Base-by-base conservation (phyloP, 2,888 invertebrate species). In the Lingula anatina region DNA sequence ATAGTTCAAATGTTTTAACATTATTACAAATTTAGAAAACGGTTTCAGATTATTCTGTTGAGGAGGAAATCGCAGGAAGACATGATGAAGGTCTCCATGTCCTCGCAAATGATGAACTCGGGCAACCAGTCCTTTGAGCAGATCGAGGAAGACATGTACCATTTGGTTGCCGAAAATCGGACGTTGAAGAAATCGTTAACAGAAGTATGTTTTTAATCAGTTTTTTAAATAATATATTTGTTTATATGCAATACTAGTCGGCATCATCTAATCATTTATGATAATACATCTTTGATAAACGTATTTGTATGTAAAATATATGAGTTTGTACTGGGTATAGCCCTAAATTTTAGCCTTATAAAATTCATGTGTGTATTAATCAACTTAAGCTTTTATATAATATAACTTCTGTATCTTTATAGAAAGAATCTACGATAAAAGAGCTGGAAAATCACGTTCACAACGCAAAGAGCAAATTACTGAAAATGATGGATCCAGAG, bases 111-210 rank as follows among this genome's bases (percentile, higher is more conserved):
- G 24, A 31, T 46, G 43, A 47, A 49, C 41, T 47, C 46, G 9
- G 44, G 25, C 42, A 55, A 51, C 28, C 52, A 43, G 45, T 44
- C 53, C 12, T 31, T 45, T 12, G 59, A 60, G 26, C 51, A 57
- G 26, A 35, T 57, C 3, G 62, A 63, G 27, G 63, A 66, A 28
- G 66, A 66, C 39, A 55, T 69, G 39, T 56, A 51, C 20, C 57
- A 64, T 36, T 54, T 66, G 18, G 60, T 64, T 9, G 60, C 64
- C 18, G 67, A 68, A 50, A 69, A 68, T 44, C 56, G 57, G 38
- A 46, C 54, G 5, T 46, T 69, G 27, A 64, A 64, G 44, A 59
- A 64, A 28, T 63, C 65, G 1, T 47, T 69, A 20, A 47, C 54
- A 21, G 61, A 64, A 61, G 69, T 69, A 52, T 45, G 38, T n/a